A percentile compares a stretch with the other conserved stretches of the same genome.
Conservation (phyloP, 2,113 vertebrate species). For the Platysternon megacephalum region DNA sequence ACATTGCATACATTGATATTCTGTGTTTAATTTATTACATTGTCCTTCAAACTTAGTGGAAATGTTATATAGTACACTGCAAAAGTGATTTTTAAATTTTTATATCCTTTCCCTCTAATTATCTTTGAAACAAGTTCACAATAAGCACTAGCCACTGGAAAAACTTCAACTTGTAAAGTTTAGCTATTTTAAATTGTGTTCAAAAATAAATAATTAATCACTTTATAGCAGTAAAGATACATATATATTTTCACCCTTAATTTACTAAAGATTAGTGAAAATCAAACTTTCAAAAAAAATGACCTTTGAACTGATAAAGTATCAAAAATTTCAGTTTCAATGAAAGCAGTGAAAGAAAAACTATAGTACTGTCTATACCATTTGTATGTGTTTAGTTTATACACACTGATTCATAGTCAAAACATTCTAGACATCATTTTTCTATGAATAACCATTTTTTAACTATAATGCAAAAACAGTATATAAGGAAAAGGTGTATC, state of each 20-base stretch:
- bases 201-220: neutral
- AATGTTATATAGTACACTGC: neutral
- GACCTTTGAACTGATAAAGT: neutral
- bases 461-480: neutral
- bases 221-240: neutral
- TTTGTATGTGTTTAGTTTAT: neutral
- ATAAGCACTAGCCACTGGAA: slow-evolving; percentile 1
- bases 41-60: neutral
- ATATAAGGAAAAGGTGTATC: neutral
- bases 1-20: neutral
- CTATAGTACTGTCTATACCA: neutral
- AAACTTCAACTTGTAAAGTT: neutral
- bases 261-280: neutral
- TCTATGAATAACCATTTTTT: neutral
- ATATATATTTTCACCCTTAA: neutral
- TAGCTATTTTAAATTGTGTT: neutral
- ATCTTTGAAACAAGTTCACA: neutral
- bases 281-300: slow-evolving; percentile 17
- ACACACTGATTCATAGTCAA: neutral
- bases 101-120: neutral
- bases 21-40: neutral
- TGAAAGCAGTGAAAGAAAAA: slow-evolving; percentile 25
- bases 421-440: slow-evolving; percentile 24
- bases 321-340: neutral
- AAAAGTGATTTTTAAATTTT: neutral